Percentiles rank a stretch among this genome's conserved stretches.
Conservation (phyloP, 2,888 invertebrate genomes). For the Torymus texanus region DNA sequence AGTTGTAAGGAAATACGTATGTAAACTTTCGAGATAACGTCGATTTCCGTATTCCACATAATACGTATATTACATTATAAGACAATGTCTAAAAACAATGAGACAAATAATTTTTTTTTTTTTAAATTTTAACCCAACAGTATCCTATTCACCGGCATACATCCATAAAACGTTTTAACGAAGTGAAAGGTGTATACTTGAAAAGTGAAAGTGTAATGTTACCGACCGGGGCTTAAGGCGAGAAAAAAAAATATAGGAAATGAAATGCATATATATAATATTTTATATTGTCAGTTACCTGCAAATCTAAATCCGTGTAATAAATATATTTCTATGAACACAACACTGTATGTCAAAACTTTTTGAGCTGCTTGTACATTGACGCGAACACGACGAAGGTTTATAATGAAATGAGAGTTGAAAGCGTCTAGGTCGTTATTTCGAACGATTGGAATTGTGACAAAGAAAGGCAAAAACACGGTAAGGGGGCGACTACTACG, state of each 20-base stretch:
- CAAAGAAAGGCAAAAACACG: conserved; percentile 45
- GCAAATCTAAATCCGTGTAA: not conserved
- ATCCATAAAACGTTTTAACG: no score
- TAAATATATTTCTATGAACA: no score
- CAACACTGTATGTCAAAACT: no score
- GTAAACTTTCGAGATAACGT: no score
- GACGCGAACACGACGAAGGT: conserved; percentile 31
- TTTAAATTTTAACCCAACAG: no score
- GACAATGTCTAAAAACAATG: no score
- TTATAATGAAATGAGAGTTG: conserved; percentile 38
- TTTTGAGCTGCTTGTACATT: conserved; percentile 24
- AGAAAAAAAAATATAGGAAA: not conserved
- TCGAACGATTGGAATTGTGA: conserved; percentile 38
- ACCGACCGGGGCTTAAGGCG: not conserved
- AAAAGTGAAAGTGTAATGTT: conserved; percentile 5
- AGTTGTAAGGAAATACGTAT: no score
- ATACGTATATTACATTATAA: no score
- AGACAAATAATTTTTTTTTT: no score
- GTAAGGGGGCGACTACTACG: not conserved
- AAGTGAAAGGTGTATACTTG: no score
- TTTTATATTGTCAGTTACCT: conserved; percentile 16
- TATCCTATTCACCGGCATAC: no score
- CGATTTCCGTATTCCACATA: no score
- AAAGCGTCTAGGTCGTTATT: conserved; percentile 34
- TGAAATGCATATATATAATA: not conserved